Base-by-base conservation (phyloP, 35 echinoderm and acorn worm species). In the Anneissia japonica region DNA sequence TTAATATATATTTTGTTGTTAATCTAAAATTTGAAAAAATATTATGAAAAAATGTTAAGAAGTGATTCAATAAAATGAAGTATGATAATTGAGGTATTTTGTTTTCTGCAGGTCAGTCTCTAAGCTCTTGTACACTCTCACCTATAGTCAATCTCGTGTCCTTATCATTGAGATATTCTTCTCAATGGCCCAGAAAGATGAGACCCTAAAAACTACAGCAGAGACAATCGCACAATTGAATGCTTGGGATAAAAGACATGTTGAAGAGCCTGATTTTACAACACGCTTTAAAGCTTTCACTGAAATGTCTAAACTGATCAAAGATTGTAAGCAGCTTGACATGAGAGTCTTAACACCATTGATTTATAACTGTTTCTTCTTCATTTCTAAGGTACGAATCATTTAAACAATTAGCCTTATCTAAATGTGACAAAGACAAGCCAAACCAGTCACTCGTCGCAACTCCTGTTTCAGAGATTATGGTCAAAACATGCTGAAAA, bases 371-470 rank as follows among this genome's bases (percentile, higher is more conserved):
- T 89, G 89, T 46, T 93, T 98, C 95, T 94, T 91, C 74, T 93
- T 98, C 76, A 91, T 98, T 29, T 72, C 93, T 43, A 98, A 93
- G 84, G 95, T 98, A 73, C n/a, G n/a, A n/a, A n/a, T n/a, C n/a
- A n/a, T n/a, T n/a, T n/a, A n/a, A n/a, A n/a, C n/a, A n/a, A n/a
- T n/a, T n/a, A n/a, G n/a, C n/a, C n/a, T n/a, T n/a, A n/a, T n/a
- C n/a, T n/a, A n/a, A n/a, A 72, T 72, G 28, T 80, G 32, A 76
- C 19, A 5, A 83, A 51, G 21, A 83, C 56, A 3, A 29, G n/a
- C 36, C 31, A 51, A 64, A 31, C 1, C 30, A 14, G 12, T 31
- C 10, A 84, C 35, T 35, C 23, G 34, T 29, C n/a, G n/a, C n/a
- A n/a, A n/a, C n/a, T n/a, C n/a, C n/a, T n/a, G n/a, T n/a, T n/a